A percentile compares a stretch with the other conserved stretches of the same genome.
Evolutionary conservation across 2,797 vertebrate genomes (phyloP).

Genomic region (Champsocephalus esox): DNA sequence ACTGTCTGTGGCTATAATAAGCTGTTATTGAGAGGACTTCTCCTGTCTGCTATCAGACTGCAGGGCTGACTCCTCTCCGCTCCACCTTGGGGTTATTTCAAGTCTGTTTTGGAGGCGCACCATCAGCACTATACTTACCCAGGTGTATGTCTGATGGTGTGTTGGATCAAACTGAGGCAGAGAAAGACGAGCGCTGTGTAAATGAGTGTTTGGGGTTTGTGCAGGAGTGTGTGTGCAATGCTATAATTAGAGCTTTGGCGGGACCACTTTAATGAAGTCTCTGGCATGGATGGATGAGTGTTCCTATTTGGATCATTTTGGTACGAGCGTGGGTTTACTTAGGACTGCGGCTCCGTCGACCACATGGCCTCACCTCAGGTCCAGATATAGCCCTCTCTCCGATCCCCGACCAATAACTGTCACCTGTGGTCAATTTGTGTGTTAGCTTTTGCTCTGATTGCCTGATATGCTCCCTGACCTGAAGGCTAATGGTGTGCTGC

Average conservation of each 20-base stretch:
- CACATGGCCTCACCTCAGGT: slow-evolving; percentile 41
- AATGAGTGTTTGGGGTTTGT: slow-evolving; percentile 75
- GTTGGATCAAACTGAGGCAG: slow-evolving; percentile 37
- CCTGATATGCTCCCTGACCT: slow-evolving; percentile 40
- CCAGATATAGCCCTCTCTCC: slow-evolving; percentile 57
- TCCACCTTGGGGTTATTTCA: slow-evolving; percentile 77
- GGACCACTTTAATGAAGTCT: slow-evolving; percentile 81
- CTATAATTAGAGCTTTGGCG: slow-evolving; percentile 82
- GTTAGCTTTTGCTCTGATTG: slow-evolving; percentile 32
- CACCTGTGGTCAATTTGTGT: slow-evolving; percentile 40
- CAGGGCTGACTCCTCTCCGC: slow-evolving; percentile 43
- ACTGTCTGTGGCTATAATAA: slow-evolving; percentile 78
- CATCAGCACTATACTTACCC: slow-evolving; percentile 75
- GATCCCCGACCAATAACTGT: slow-evolving; percentile 32
- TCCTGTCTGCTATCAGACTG: slow-evolving; percentile 63
- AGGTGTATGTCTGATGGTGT: slow-evolving; percentile 58
- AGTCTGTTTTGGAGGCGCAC: slow-evolving; percentile 65
- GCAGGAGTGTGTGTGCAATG: slow-evolving; percentile 59
- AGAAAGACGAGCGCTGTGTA: slow-evolving; percentile 61
- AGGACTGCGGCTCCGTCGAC: slow-evolving; percentile 66
- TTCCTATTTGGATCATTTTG: slow-evolving; percentile 74
- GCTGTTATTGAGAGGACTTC: slow-evolving; percentile 75
- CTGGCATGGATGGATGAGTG: slow-evolving; percentile 75
- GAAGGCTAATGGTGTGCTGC: slow-evolving; percentile 2
- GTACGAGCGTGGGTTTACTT: slow-evolving; percentile 76